Conservation (phyloP, 1,140 invertebrate species). For the Pentalonia nigronervosa region DNA sequence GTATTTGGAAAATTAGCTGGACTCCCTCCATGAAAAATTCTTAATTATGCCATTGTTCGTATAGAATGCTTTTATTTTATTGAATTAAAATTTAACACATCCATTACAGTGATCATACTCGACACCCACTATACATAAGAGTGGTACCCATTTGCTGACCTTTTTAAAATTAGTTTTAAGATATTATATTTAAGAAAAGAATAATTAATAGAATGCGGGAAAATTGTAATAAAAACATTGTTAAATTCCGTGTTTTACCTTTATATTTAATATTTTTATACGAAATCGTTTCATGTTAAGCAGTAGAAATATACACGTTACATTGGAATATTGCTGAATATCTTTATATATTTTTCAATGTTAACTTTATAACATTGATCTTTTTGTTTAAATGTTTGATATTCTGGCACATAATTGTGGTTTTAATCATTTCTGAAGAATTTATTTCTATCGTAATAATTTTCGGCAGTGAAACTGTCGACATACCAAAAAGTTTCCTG, state of each 20-base stretch:
- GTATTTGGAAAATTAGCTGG: no score
- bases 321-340: neutral
- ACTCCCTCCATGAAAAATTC: no score
- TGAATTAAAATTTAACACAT: no score
- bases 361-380: neutral
- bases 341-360: neutral
- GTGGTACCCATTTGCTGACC: no score
- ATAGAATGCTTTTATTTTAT: no score
- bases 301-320: neutral
- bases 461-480: neutral
- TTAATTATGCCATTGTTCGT: no score
- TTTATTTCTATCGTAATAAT: neutral
- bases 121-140: no score
- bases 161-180: no score
- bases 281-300: neutral
- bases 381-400: neutral
- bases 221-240: neutral
- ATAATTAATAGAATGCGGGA: no score
- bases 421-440: neutral
- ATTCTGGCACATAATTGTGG: neutral
- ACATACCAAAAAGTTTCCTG: neutral
- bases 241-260: neutral
- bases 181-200: no score
- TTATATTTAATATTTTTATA: neutral
- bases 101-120: no score